Evolutionary conservation across 2,113 vertebrate species (phyloP).

Genomic region (Australoheros scitulus): DNA sequence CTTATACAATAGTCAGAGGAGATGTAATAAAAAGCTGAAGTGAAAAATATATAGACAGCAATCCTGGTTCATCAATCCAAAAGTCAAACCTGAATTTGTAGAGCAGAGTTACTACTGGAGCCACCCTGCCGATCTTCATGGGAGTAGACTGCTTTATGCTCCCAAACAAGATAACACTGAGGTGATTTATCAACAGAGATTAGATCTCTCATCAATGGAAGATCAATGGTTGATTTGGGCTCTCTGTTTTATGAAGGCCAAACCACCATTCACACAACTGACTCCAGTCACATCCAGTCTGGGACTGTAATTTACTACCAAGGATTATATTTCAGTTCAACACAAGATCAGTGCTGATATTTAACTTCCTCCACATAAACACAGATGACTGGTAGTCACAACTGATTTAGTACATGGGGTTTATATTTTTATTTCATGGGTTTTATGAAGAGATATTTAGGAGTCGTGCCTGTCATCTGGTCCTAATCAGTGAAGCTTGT

Average conservation of each 20-base stretch:
- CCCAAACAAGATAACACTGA: conserved; percentile 43
- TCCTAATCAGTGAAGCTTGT: conserved; percentile 47
- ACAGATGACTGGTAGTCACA: conserved; percentile 46
- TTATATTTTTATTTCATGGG: conserved; percentile 51
- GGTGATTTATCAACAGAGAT: conserved; percentile 60
- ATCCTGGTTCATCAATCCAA: neutral
- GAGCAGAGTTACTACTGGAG: conserved; percentile 11
- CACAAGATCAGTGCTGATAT: conserved; percentile 53
- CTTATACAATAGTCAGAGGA: neutral
- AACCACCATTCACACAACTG: conserved; percentile 46
- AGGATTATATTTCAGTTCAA: conserved; percentile 58
- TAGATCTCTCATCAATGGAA: conserved; percentile 45
- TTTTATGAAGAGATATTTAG: conserved; percentile 56
- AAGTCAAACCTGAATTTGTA: conserved; percentile 29
- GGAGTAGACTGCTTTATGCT: conserved; percentile 31
- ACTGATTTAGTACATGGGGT: conserved; percentile 50
- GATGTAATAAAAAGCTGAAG: conserved; percentile 5
- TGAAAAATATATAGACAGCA: conserved; percentile 2
- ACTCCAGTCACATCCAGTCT: conserved; percentile 38
- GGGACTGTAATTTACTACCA: conserved; percentile 33
- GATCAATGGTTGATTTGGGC: conserved; percentile 50
- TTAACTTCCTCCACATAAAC: conserved; percentile 60
- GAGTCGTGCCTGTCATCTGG: conserved; percentile 59
- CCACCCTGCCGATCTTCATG: conserved; percentile 32
- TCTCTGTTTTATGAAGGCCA: conserved; percentile 44